These are phyloP conservation scores for Zygogramma bicolorata DNA, from an alignment of 2,888 invertebrate genomes.

Conservation along the genomic window DNA sequence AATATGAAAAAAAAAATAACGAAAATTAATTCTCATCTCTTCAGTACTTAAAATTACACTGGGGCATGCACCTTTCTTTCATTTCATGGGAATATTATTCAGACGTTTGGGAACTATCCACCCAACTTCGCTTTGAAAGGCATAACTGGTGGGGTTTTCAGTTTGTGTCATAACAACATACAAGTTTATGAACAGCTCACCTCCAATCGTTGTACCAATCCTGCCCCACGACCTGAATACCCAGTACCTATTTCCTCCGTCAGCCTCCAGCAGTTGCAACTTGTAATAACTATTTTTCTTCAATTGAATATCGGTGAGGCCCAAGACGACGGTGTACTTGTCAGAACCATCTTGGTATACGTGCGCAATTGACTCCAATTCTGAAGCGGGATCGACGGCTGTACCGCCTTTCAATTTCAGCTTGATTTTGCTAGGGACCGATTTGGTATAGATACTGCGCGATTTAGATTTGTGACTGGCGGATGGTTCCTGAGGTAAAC, in stretches of 20 bases:
- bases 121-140: too few species aligned
- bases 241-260: conserved; percentile 72
- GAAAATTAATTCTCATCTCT: too few species aligned
- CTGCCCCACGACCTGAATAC: conserved; percentile 89
- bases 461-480: conserved; percentile 60
- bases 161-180: too few species aligned
- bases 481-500: conserved; percentile 59
- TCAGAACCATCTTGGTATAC: conserved; percentile 74
- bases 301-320: conserved; percentile 85
- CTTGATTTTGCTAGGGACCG: conserved; percentile 73
- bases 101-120: too few species aligned
- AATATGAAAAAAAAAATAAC: too few species aligned
- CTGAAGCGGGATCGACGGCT: conserved; percentile 94
- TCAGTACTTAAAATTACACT: too few species aligned
- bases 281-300: conserved; percentile 97
- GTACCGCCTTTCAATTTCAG: conserved; percentile 83
- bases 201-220: conserved; percentile 94
- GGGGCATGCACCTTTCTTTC: too few species aligned
- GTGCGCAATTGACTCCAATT: conserved; percentile 82
- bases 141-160: too few species aligned
- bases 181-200: conserved; percentile 62
- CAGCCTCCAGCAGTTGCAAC: conserved; percentile 87
- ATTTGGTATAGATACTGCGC: conserved; percentile 66
- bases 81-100: too few species aligned
- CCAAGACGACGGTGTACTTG: conserved; percentile 84